These are phyloP conservation scores for Chloroclysta siterata DNA, from an alignment of 2,888 invertebrate genomes.

Conservation along the genomic window DNA sequence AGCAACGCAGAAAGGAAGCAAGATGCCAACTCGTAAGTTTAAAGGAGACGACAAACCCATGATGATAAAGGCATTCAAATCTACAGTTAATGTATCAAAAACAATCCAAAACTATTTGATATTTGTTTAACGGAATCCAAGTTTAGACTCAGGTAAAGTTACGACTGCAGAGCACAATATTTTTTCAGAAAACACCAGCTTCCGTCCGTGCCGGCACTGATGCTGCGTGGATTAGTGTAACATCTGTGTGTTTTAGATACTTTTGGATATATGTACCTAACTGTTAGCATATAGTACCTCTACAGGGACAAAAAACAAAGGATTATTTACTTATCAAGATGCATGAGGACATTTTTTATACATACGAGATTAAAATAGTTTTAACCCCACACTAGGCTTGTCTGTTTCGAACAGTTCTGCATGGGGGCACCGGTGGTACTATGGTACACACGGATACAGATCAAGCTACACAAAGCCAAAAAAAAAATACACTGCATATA, in stretches of 20 bases:
- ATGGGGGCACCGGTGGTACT: too few relatives aligned
- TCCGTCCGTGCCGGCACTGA: constrained; percentile 50
- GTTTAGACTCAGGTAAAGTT: constrained; percentile 54
- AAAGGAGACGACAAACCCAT: too few relatives aligned
- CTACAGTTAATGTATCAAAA: background rate
- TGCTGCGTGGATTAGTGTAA: constrained; percentile 65
- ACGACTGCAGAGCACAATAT: constrained; percentile 40
- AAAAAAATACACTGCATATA: too few relatives aligned
- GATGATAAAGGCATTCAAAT: too few relatives aligned
- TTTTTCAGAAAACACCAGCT: constrained; percentile 56
- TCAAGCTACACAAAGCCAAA: too few relatives aligned
- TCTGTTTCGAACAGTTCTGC: background rate
- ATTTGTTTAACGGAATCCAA: constrained; percentile 66
- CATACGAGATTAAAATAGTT: background rate
- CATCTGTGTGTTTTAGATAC: constrained; percentile 80
- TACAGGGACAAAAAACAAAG: constrained; percentile 7
- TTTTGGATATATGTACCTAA: constrained; percentile 50
- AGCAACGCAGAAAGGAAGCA: too few relatives aligned
- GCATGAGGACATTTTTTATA: background rate
- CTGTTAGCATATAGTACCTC: too few relatives aligned
- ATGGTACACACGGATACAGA: too few relatives aligned
- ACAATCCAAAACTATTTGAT: constrained; percentile 30
- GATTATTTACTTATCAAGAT: background rate
- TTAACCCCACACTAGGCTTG: background rate
- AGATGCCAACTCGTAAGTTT: too few relatives aligned